Evolutionary conservation across 1,140 invertebrate species (phyloP).

Genomic region (Drosophila ananassae): DNA sequence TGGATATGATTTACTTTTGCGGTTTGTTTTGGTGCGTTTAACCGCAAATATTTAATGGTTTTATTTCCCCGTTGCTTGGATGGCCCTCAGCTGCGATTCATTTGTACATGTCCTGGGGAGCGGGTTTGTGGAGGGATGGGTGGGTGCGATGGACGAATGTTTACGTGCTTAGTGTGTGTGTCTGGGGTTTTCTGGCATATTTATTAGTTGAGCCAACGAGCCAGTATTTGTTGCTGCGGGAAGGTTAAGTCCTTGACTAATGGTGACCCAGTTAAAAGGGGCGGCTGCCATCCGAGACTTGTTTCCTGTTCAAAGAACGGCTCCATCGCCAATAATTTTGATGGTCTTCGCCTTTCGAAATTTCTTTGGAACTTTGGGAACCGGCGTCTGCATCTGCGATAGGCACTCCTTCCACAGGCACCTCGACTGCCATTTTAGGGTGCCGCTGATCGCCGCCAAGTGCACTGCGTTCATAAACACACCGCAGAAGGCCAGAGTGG

Average conservation of each 20-base stretch:
- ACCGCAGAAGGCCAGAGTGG: background rate
- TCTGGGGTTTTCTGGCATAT: constrained; percentile 68
- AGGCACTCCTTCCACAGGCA: background rate
- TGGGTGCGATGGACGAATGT: constrained; percentile 10
- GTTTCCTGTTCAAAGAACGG: background rate
- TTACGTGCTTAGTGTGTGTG: constrained; percentile 35
- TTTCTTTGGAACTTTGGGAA: background rate
- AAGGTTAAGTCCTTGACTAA: constrained; percentile 66
- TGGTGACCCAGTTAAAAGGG: constrained; percentile 49
- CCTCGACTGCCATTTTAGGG: constrained; percentile 10
- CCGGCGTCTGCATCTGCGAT: too few species aligned
- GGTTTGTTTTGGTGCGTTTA: constrained; percentile 82
- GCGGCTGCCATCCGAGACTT: background rate
- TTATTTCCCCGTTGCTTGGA: constrained; percentile 58
- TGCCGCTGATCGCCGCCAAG: constrained; percentile 6
- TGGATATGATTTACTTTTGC: constrained; percentile 80
- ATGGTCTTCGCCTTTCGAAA: background rate
- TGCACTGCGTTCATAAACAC: constrained; percentile 6
- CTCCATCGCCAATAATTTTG: constrained; percentile 11
- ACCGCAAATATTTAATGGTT: constrained; percentile 83
- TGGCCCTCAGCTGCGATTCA: constrained; percentile 76
- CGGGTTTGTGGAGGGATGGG: constrained; percentile 3
- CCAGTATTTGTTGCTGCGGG: constrained; percentile 60
- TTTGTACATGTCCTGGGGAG: constrained; percentile 58
- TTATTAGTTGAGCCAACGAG: constrained; percentile 73